Evolutionary conservation across 2,113 vertebrate genomes (phyloP).

Genomic region (Cyprinodon variegatus): DNA sequence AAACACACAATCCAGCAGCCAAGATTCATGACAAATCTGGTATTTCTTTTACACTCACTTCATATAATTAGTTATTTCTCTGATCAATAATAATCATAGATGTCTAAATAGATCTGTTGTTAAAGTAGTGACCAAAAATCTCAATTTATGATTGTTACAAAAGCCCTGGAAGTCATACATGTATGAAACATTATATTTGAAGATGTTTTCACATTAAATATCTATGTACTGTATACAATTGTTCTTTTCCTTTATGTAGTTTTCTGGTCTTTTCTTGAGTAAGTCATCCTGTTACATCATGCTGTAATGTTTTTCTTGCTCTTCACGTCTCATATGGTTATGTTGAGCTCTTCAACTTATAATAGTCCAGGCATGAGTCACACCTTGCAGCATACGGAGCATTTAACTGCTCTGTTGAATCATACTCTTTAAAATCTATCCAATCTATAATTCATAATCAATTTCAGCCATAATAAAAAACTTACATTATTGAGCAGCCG

Average conservation of each 20-base stretch:
- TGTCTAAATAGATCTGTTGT: too few relatives aligned
- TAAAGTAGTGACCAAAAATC: too few relatives aligned
- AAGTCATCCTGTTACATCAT: conserved; percentile 7
- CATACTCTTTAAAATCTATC: not conserved
- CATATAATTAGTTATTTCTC: too few relatives aligned
- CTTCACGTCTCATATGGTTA: conserved; percentile 8
- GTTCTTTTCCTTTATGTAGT: not conserved
- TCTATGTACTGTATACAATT: too few relatives aligned
- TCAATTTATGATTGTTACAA: too few relatives aligned
- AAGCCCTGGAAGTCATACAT: too few relatives aligned
- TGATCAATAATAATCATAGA: too few relatives aligned
- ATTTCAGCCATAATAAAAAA: not conserved
- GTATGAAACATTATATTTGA: too few relatives aligned
- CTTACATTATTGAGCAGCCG: not conserved
- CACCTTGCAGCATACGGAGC: conserved; percentile 4
- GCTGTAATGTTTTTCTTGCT: not conserved
- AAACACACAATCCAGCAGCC: too few relatives aligned
- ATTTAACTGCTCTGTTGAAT: not conserved
- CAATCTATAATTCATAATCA: not conserved
- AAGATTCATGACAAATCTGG: too few relatives aligned
- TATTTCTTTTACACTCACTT: too few relatives aligned
- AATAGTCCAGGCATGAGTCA: conserved; percentile 15
- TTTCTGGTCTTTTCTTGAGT: not conserved
- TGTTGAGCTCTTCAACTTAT: conserved; percentile 11
- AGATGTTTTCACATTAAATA: too few relatives aligned